These are phyloP conservation scores for Melanotaenia nigrans DNA, from an alignment of 2,797 vertebrate species.

Conservation along the genomic window DNA sequence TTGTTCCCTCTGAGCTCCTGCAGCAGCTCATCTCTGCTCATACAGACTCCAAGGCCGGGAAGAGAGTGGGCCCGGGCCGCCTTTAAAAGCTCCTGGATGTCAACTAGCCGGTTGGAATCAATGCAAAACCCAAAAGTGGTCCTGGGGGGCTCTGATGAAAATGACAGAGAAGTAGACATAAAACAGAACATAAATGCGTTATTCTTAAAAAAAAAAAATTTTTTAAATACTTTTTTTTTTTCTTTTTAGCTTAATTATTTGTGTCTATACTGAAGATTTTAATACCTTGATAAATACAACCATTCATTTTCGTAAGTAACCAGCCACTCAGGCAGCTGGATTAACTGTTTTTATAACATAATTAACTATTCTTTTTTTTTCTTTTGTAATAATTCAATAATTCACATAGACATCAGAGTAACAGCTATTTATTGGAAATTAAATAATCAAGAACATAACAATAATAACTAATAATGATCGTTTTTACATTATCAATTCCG, in stretches of 20 bases:
- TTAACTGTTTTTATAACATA: background rate
- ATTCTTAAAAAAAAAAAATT: background rate
- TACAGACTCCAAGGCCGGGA: conserved; percentile 84
- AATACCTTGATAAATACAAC: background rate
- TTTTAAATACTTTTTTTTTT: background rate
- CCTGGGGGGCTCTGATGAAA: conserved; percentile 62
- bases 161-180: background rate
- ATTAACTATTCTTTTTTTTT: background rate
- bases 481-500: background rate
- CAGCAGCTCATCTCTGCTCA: conserved; percentile 84
- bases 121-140: conserved; percentile 86
- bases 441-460: background rate
- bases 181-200: background rate
- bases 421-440: background rate
- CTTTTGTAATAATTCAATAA: background rate
- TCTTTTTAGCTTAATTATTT: background rate
- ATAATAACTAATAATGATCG: background rate
- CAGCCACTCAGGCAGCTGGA: background rate
- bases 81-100: conserved; percentile 80
- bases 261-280: background rate
- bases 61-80: conserved; percentile 86
- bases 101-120: conserved; percentile 83
- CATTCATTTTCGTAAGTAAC: background rate
- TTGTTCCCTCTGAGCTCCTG: conserved; percentile 63
- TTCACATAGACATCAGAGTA: background rate